Conservation (phyloP, 2,888 invertebrate species). For the Smittia aterrima region DNA sequence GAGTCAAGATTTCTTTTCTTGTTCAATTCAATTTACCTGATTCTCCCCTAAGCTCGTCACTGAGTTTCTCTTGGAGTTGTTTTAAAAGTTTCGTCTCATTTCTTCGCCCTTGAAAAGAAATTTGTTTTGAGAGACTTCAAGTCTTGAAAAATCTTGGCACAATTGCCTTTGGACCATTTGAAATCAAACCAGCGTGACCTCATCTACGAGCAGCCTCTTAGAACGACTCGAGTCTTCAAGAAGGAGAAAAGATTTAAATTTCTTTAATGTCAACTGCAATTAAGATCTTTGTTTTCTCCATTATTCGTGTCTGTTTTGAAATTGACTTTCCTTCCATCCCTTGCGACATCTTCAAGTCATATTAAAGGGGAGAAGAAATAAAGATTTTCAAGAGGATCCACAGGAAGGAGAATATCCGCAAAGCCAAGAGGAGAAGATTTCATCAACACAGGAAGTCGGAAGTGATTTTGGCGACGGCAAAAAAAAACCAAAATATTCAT, state of each 20-base stretch:
- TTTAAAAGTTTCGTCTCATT: not conserved
- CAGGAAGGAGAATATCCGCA: not conserved
- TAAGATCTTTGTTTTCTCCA: slow-evolving; percentile 13
- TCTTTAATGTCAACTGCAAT: slow-evolving; percentile 28
- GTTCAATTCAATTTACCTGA: not conserved
- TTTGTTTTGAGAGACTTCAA: too few relatives aligned
- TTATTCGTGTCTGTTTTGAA: not conserved
- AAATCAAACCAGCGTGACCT: too few relatives aligned
- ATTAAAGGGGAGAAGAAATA: not conserved
- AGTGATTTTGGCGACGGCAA: slow-evolving; percentile 24
- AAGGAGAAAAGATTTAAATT: not conserved
- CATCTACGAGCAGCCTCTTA: too few relatives aligned
- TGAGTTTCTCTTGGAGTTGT: not conserved
- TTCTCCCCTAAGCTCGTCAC: not conserved
- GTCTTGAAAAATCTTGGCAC: too few relatives aligned
- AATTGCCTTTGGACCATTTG: too few relatives aligned
- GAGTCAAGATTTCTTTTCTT: not conserved
- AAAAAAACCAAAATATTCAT: not conserved
- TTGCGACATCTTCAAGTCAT: not conserved
- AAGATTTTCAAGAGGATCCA: not conserved
- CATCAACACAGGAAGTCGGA: slow-evolving; percentile 1
- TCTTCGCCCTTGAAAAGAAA: too few relatives aligned
- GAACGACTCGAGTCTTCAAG: too few relatives aligned
- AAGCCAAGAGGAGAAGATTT: not conserved
- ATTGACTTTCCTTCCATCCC: not conserved